Evolutionary conservation across 1,140 invertebrate genomes (phyloP).

Genomic region (Formica exsecta): DNA sequence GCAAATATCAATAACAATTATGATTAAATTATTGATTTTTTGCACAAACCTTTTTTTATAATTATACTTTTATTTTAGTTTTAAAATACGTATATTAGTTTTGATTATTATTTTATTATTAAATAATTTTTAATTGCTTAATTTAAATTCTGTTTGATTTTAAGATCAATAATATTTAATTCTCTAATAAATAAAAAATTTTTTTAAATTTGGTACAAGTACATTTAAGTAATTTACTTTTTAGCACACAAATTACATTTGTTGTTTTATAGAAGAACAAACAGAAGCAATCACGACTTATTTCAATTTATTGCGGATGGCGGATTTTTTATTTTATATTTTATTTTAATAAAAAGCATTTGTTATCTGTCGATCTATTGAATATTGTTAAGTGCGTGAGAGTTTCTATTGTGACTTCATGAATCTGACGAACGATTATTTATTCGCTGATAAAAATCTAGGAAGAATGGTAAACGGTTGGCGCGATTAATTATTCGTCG

Average conservation of each 20-base stretch:
- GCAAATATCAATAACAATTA: slow-evolving; percentile 17
- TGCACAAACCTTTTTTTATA: neutral
- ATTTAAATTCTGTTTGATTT: neutral
- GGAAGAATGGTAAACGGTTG: neutral
- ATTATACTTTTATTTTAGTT: neutral
- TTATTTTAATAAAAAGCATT: neutral
- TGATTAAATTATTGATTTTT: slow-evolving; percentile 1
- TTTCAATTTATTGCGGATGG: neutral
- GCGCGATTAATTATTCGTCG: slow-evolving; percentile 38
- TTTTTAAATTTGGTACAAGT: neutral
- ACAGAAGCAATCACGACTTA: neutral
- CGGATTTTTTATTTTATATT: neutral
- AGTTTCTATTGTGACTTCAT: neutral
- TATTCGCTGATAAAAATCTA: slow-evolving; percentile 14
- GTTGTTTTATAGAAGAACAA: neutral
- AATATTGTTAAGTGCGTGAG: neutral
- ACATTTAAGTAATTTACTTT: neutral
- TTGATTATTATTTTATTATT: neutral
- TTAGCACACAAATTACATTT: neutral
- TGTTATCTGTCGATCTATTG: slow-evolving; percentile 11
- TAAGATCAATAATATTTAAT: neutral
- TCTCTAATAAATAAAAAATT: neutral
- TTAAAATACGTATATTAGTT: neutral
- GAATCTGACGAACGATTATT: slow-evolving; percentile 19
- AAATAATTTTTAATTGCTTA: neutral